Evolutionary conservation across 2,888 invertebrate species (phyloP), one percentile per base, ranked within the genome.

Genomic region (Ceraclea dissimilis): DNA sequence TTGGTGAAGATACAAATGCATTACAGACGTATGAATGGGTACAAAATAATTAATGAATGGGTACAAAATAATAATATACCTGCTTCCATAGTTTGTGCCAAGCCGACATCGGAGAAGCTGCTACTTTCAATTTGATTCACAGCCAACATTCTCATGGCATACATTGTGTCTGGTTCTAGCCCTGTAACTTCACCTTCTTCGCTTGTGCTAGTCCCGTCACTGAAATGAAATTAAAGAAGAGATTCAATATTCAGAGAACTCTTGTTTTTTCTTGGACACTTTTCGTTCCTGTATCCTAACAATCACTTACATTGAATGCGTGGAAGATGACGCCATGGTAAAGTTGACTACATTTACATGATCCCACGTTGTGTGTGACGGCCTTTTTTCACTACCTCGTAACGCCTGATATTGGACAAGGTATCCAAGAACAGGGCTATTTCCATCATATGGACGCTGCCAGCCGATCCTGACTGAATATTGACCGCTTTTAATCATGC

Each of bases 351-450:
- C 78, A 57, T 79, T 76, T 11, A 76, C 75, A 31, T 79, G 79
- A 59, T 77, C 73, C 83, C 82, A 82, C 34, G 80, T 75, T 52
- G 68, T 73, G 13, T 49, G 20, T 16, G 50, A 49, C 8, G 34
- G 22, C 2, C 49, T 26, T 1, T 72, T 70, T 8, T 81, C 79
- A 46, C 80, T 73, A 62, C 79, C 80, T 64, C 77, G 77, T 44
- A 81, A 65, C 1, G 80, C 72, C 66, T 85, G 76, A 67, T 88
- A 88, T 66, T 88, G 88, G 44, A 89, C 83, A 57, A 88, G 76
- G 69, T 89, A 90, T 61, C 87, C 86, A 47, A 85, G 73, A 21
- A 90, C 85, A 0, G 88, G 89, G 39, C 88, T 88, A 69, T 90
- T 89, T 2, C 90, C 89, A 64, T 88, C 87, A 66, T 86, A 88